These are phyloP conservation scores for Campylomormyrus numenius DNA, from an alignment of 2,113 vertebrate genomes.

Conservation along the genomic window DNA sequence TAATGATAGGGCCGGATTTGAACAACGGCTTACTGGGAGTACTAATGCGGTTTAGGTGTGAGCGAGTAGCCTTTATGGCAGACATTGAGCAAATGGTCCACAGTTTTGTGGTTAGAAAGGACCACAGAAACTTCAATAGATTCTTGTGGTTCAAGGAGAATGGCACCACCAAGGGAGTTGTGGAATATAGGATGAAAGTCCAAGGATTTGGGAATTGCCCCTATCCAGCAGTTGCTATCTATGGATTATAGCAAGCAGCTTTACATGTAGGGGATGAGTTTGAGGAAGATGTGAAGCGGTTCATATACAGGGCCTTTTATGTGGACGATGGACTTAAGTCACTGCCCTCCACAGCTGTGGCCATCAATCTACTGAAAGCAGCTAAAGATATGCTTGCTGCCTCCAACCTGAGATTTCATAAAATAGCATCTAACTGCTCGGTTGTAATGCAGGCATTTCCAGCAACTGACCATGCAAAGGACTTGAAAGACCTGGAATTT, in stretches of 20 bases:
- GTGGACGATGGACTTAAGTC: conserved; percentile 19
- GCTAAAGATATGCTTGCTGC: neutral
- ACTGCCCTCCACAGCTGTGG: neutral
- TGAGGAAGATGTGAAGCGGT: neutral
- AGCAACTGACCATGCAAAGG: neutral
- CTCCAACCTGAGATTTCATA: conserved; percentile 7
- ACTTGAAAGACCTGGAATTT: conserved; percentile 15
- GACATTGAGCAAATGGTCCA: neutral
- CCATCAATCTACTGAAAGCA: conserved; percentile 2
- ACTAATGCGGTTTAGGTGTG: neutral
- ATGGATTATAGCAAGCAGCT: neutral
- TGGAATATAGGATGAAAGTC: neutral
- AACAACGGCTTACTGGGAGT: neutral
- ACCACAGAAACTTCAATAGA: neutral
- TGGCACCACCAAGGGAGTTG: neutral
- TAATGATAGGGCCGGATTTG: neutral
- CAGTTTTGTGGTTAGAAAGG: neutral
- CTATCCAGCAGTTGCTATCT: conserved; percentile 7
- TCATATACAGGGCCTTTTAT: conserved; percentile 15
- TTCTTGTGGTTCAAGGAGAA: neutral
- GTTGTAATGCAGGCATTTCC: conserved; percentile 22
- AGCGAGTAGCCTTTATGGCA: neutral
- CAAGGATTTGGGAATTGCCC: neutral
- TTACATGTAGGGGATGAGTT: neutral
- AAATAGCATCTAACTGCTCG: conserved; percentile 16